Percentiles rank a stretch among this genome's conserved stretches.
Conservation (phyloP, 35 echinoderm and acorn worm genomes). For the Apostichopus japonicus region DNA sequence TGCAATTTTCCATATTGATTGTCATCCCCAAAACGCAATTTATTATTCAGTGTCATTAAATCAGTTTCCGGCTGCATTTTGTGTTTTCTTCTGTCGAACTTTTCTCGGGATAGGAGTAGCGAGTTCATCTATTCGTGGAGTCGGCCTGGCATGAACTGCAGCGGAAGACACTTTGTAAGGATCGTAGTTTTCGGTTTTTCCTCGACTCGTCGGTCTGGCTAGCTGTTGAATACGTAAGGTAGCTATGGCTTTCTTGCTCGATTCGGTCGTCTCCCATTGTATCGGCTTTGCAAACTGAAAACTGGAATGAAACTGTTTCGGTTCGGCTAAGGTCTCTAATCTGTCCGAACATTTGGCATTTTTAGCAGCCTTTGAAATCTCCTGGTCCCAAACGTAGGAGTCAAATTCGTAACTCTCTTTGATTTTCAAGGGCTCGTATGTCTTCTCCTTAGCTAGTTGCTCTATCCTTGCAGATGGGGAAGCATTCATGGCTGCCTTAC, state of each 20-base stretch:
- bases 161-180: conserved; percentile 88
- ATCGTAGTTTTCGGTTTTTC: conserved; percentile 92
- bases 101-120: conserved; percentile 88
- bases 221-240: conserved; percentile 91
- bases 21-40: too few species aligned
- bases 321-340: conserved; percentile 82
- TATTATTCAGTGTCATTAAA: too few species aligned
- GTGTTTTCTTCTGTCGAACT: conserved; percentile 78
- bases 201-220: conserved; percentile 86
- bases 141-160: conserved; percentile 82
- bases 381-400: conserved; percentile 87
- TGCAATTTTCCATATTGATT: too few species aligned
- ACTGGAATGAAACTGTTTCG: conserved; percentile 66
- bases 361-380: conserved; percentile 87
- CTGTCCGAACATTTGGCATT: conserved; percentile 84
- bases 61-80: background rate
- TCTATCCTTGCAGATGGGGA: conserved; percentile 76
- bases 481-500: conserved; percentile 85
- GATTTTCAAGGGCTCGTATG: conserved; percentile 77
- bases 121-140: conserved; percentile 94
- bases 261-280: conserved; percentile 78
- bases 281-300: conserved; percentile 76
- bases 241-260: conserved; percentile 84
- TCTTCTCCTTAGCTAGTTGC: conserved; percentile 79
- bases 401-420: conserved; percentile 94